phyloP scores from a whole-genome alignment of 2,888 invertebrate genomes.

The Philonicus albiceps region DNA sequence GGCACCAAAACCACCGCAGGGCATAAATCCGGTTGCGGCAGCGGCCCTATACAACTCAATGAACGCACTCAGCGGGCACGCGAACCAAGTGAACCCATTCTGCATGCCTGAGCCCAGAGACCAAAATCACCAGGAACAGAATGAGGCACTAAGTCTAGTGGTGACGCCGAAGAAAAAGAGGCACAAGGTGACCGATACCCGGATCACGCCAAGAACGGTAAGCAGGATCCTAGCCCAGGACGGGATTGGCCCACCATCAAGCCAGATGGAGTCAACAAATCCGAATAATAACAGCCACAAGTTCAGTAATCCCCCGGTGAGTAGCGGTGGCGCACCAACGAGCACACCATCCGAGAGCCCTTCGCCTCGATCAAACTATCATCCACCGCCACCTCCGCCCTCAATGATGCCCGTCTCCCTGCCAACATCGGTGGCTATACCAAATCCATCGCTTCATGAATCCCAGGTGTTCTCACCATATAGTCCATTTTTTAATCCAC shows the following conservation, averaged over 20 bases:
- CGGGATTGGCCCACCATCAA: constrained; percentile 64
- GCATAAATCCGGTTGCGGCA: constrained; percentile 65
- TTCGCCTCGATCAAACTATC: constrained; percentile 73
- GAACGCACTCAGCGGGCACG: constrained; percentile 66
- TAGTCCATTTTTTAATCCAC: constrained; percentile 84
- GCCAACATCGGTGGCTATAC: constrained; percentile 95
- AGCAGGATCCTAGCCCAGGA: constrained; percentile 86
- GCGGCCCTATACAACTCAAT: constrained; percentile 73
- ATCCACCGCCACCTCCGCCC: constrained; percentile 71
- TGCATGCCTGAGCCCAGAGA: constrained; percentile 70
- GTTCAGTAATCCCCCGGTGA: constrained; percentile 44
- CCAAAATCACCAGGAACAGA: constrained; percentile 81
- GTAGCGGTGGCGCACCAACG: constrained; percentile 56
- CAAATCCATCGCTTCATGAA: constrained; percentile 94
- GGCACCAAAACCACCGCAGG: constrained; percentile 80
- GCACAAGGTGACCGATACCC: constrained; percentile 95
- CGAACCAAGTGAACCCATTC: constrained; percentile 65
- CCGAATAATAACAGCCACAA: constrained; percentile 37
- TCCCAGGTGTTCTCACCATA: constrained; percentile 93
- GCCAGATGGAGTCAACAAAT: constrained; percentile 41
- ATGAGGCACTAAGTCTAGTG: constrained; percentile 93
- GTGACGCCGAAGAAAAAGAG: constrained; percentile 96
- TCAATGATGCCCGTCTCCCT: constrained; percentile 88
- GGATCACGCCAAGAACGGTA: constrained; percentile 90
- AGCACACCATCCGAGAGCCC: constrained; percentile 67